Percentiles rank a stretch among this genome's conserved stretches.
These are phyloP conservation scores for Oryzias woworae DNA, from an alignment of 2,113 vertebrate species.

Conservation along the genomic window DNA sequence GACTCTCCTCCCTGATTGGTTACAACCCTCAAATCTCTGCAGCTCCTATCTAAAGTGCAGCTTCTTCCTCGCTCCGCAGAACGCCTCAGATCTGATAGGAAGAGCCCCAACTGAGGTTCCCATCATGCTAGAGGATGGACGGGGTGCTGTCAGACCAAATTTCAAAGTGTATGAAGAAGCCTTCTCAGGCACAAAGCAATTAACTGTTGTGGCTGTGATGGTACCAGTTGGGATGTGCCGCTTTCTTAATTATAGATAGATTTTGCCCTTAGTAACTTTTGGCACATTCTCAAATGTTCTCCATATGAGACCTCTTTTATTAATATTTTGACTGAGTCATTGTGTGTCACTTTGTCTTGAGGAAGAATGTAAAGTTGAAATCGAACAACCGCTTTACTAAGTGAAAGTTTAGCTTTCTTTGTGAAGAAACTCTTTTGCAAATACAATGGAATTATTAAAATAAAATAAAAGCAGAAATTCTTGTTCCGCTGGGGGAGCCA, in stretches of 20 bases:
- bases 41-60: constrained; percentile 24
- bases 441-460: too few species aligned
- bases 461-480: too few species aligned
- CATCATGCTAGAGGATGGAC: constrained; percentile 43
- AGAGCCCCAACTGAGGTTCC: constrained; percentile 37
- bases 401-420: too few species aligned
- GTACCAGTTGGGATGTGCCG: constrained; percentile 24
- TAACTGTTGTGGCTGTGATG: constrained; percentile 51
- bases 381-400: too few species aligned
- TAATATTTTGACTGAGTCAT: too few species aligned
- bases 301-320: too few species aligned
- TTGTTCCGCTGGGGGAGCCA: too few species aligned
- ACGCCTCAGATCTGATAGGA: constrained; percentile 45
- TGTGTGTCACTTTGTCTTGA: too few species aligned
- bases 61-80: constrained; percentile 20
- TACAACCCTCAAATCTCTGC: constrained; percentile 21
- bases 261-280: constrained; percentile 8
- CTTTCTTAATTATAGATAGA: constrained; percentile 49
- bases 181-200: constrained; percentile 59
- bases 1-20: constrained; percentile 24
- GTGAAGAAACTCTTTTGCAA: too few species aligned
- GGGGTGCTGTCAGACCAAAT: constrained; percentile 52
- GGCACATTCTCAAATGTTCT: too few species aligned
- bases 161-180: constrained; percentile 36
- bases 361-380: too few species aligned